Evolutionary conservation across 2,113 vertebrate species (phyloP).

Genomic region (Protomyctophum bolini): DNA sequence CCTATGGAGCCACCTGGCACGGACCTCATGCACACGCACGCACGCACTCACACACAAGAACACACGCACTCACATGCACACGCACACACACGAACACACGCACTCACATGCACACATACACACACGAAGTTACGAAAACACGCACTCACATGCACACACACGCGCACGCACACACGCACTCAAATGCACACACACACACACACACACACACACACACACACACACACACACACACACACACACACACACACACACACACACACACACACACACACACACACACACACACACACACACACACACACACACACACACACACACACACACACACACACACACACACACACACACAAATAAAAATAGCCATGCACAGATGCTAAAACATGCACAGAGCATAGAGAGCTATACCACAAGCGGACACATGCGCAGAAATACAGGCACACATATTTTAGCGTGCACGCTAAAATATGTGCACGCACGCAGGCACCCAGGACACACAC

Average conservation of each 20-base stretch:
- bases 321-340: no score
- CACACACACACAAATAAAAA: not conserved
- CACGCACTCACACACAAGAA: not conserved
- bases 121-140: not conserved
- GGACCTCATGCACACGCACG: slow-evolving; percentile 12
- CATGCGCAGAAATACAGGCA: no score
- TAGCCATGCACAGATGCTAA: not conserved
- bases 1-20: slow-evolving; percentile 63
- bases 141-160: slow-evolving; percentile 18
- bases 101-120: slow-evolving; percentile 8
- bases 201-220: slow-evolving; percentile 25
- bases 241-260: no score
- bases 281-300: slow-evolving; percentile 27
- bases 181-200: slow-evolving; percentile 30
- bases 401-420: no score
- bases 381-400: no score
- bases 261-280: not conserved
- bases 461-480: no score
- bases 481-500: not conserved
- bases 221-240: no score
- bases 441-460: no score
- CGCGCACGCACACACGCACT: slow-evolving; percentile 19
- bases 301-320: no score
- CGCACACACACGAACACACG: slow-evolving; percentile 16
- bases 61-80: not conserved